phyloP scores from a whole-genome alignment of 2,113 vertebrate species.

The Rhabdomys dilectus region DNA sequence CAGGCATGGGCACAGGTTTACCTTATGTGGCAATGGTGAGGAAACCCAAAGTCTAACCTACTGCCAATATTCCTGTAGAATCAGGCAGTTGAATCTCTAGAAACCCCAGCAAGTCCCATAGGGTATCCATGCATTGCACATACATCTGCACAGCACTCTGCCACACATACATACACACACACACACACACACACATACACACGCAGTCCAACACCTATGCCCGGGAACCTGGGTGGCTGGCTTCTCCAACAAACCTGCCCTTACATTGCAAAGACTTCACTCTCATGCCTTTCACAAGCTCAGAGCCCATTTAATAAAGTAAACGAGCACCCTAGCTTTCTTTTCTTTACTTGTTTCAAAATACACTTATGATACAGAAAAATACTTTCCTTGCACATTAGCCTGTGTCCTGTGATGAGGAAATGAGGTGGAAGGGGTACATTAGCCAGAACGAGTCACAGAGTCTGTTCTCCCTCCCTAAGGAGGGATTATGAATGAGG shows the following conservation, averaged over 20 bases:
- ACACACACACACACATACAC: neutral
- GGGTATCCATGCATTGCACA: neutral
- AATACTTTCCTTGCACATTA: conserved; percentile 83
- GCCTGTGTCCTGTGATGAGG: conserved; percentile 61
- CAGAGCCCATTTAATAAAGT: conserved; percentile 85
- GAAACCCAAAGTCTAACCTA: conserved; percentile 25
- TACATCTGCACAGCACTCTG: neutral
- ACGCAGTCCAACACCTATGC: neutral
- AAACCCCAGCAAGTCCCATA: neutral
- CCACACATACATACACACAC: neutral
- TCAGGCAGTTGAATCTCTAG: neutral
- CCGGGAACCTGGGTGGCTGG: conserved; percentile 27
- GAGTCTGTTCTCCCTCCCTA: conserved; percentile 54
- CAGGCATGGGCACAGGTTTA: conserved; percentile 7
- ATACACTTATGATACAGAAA: conserved; percentile 88
- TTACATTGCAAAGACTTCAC: conserved; percentile 81
- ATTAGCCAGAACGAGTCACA: conserved; percentile 2
- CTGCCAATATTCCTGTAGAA: neutral
- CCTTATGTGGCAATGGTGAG: conserved; percentile 34
- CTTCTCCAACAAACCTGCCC: conserved; percentile 72
- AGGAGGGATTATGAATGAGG: neutral
- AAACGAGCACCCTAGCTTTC: conserved; percentile 73
- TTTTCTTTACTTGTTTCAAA: conserved; percentile 81
- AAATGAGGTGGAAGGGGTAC: conserved; percentile 47
- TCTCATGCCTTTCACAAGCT: conserved; percentile 74